phyloP scores from a whole-genome alignment of 2,888 invertebrate genomes.

The Microctonus aethiopoides region DNA sequence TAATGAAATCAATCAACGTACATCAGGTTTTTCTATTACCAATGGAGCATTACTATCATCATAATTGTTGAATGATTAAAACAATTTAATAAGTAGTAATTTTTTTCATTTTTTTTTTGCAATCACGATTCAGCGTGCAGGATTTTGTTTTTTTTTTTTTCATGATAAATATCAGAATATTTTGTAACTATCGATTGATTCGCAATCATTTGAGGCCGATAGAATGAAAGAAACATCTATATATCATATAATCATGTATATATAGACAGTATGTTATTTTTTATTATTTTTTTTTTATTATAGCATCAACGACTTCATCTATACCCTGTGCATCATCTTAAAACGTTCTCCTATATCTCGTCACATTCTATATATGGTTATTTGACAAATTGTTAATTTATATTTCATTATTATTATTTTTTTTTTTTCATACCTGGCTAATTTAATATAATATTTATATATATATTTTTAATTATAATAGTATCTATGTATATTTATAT shows the following conservation, averaged over 20 bases:
- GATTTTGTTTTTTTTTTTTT: no score
- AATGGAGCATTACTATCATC: slow-evolving; percentile 1
- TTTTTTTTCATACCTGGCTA: slow-evolving; percentile 50
- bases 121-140: background rate
- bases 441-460: slow-evolving; percentile 54
- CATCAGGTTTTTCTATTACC: background rate
- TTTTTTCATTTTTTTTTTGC: background rate
- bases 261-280: slow-evolving; percentile 59
- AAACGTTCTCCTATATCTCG: slow-evolving; percentile 53
- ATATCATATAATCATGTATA: slow-evolving; percentile 54
- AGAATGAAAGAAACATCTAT: slow-evolving; percentile 61
- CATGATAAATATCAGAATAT: slow-evolving; percentile 55
- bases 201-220: slow-evolving; percentile 60
- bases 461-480: slow-evolving; percentile 55
- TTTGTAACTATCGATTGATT: slow-evolving; percentile 56
- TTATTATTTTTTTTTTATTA: slow-evolving; percentile 44
- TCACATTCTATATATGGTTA: slow-evolving; percentile 62
- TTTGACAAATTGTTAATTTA: slow-evolving; percentile 53
- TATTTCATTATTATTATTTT: slow-evolving; percentile 41
- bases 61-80: slow-evolving; percentile 1
- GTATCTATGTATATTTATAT: slow-evolving; percentile 54
- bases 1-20: slow-evolving; percentile 46
- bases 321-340: slow-evolving; percentile 67
- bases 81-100: slow-evolving; percentile 1
- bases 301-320: slow-evolving; percentile 67